These are phyloP conservation scores for Australoheros facetus DNA, from an alignment of 2,797 vertebrate genomes.

Conservation along the genomic window DNA sequence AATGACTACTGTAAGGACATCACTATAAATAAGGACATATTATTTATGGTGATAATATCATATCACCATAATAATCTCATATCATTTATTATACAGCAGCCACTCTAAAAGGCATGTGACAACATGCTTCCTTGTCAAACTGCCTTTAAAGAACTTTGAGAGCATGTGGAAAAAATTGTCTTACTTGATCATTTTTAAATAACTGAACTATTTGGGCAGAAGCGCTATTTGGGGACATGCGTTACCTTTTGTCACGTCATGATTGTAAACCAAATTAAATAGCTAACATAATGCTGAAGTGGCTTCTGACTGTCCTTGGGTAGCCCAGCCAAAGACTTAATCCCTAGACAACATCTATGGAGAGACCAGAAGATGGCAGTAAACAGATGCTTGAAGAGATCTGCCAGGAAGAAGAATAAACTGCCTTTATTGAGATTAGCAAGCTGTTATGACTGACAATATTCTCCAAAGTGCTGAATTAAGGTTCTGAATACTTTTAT, in stretches of 20 bases:
- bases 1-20: neutral
- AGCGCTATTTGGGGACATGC: neutral
- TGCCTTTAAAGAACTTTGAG: rapidly evolving
- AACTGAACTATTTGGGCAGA: neutral
- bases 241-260: rapidly evolving
- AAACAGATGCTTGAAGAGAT: neutral
- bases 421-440: neutral
- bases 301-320: neutral
- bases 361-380: neutral
- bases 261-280: neutral
- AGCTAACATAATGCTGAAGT: neutral
- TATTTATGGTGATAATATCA: too few relatives aligned
- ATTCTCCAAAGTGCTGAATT: neutral
- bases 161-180: neutral
- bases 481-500: neutral
- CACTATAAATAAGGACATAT: too few relatives aligned
- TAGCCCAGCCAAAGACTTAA: neutral
- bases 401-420: neutral
- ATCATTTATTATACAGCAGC: too few relatives aligned
- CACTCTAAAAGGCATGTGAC: neutral
- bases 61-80: too few relatives aligned
- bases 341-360: neutral
- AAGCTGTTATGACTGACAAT: neutral
- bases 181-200: neutral
- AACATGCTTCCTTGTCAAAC: neutral